Evolutionary conservation across 1,140 invertebrate genomes (phyloP).

Genomic region (Samia ricini): DNA sequence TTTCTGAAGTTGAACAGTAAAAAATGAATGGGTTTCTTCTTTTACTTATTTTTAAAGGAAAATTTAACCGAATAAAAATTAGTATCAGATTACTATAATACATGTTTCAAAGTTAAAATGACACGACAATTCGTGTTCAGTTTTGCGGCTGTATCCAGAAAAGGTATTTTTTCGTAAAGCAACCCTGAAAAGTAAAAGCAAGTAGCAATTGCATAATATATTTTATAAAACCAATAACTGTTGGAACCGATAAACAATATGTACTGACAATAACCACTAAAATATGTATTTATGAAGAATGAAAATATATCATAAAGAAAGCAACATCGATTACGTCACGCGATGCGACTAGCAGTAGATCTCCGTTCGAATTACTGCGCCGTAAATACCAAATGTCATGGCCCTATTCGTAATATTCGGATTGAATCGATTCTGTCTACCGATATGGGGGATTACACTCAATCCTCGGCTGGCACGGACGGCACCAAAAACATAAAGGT

Average conservation of each 20-base stretch:
- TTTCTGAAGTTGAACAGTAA: too few relatives aligned
- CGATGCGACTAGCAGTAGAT: constrained; percentile 52
- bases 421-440: constrained; percentile 71
- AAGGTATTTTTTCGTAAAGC: too few relatives aligned
- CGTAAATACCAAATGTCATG: constrained; percentile 74
- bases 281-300: not conserved
- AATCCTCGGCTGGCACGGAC: constrained; percentile 62
- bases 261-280: not conserved
- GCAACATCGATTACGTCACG: constrained; percentile 46
- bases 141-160: too few relatives aligned
- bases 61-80: too few relatives aligned
- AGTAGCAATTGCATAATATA: not conserved
- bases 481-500: constrained; percentile 54
- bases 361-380: constrained; percentile 61
- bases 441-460: constrained; percentile 66
- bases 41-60: too few relatives aligned
- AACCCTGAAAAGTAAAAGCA: not conserved
- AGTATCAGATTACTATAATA: too few relatives aligned
- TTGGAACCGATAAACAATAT: not conserved
- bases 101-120: too few relatives aligned
- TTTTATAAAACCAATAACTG: not conserved
- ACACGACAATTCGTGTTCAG: too few relatives aligned
- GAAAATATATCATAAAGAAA: not conserved
- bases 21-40: too few relatives aligned
- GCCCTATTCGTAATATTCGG: constrained; percentile 67